Evolutionary conservation across 1,140 invertebrate species (phyloP), one percentile per base, ranked within the genome.

Genomic region (Neodiprion lecontei): DNA sequence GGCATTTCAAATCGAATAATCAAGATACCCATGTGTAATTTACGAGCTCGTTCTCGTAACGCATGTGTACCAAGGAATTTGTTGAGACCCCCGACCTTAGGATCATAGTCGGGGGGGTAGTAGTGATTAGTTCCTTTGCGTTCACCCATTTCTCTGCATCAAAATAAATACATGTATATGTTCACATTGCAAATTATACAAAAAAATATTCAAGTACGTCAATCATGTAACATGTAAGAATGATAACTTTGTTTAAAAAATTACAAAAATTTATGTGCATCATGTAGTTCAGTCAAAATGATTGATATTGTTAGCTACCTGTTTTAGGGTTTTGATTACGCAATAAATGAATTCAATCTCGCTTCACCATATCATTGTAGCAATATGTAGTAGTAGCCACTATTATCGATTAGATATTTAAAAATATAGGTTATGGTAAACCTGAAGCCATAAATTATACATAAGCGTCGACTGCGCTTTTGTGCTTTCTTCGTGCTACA

Each of bases 1-100:
- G 99, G 99, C 97, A 99, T 98, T 90, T 99, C 99, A 92, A 99
- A 99, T 73, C 98, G 92, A 78, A 99, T 99, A 69, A 99, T 98
- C 53, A 99, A 92, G 77, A 99, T 99, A 14, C 98, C 98, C 88
- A 97, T 91, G 81, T 98, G 94, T 0, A 99, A 90, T 89, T 99
- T 99, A 23, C 94, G 89, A 1, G 98, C 98, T 79, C 98, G 90
- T 88, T 99, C 98, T 66, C 98, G 92, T 40, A 99, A 88, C 0
- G 98, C 97, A 93, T 99, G 98, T 17, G 96, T 97, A 23, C 98
- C 98, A 83, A 95, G 90, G 87, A 96, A 96, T 88, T 96, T 96
- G 84, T 99, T 99, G 1, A 99, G 91, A 8, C 96, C 97, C 77
- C 98, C 96, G 77, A 94, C 94, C 81, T 89, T 90, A 1, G 98